Evolutionary conservation across 2,113 vertebrate genomes (phyloP), one percentile per base, ranked within the genome.

Genomic region (Xyliphius kryptos): DNA sequence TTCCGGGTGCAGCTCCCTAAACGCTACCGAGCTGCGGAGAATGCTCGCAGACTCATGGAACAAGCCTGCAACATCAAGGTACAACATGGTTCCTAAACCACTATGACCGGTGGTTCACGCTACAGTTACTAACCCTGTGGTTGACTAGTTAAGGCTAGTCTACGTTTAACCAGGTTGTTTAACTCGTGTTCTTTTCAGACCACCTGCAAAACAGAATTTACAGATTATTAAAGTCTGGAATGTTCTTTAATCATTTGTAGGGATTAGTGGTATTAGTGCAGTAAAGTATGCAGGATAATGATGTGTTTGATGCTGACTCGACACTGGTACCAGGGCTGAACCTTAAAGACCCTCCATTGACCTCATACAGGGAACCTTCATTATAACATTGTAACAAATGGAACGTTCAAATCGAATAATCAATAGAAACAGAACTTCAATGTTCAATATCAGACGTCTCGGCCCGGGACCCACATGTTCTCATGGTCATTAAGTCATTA

Each of bases 51-150:
- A 63, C 82, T 99, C 50, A 98, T 99, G 96, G 94, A 98, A 71
- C 95, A 97, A 70, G 96, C 96, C 68, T 99, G 96, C 82, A 98
- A 93, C 78, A 95, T 99, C 43, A 99, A 99, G 90, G 96, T 99
- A 88, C 79, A 76, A 9, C 32, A 7, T 22, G 40, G 5, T 21
- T 19, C 6, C 32, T 16, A 6, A n/a, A n/a, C n/a, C n/a, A 19
- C 32, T 37, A 3, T 36, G n/a, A 16, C 15, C 49, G n/a, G 14
- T 22, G 1, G 19, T 44, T 43, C 16, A 26, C 14, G 5, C 26
- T 12, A 17, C 14, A 32, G n/a, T n/a, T n/a, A n/a, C n/a, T n/a
- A n/a, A n/a, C n/a, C n/a, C n/a, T n/a, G n/a, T n/a, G n/a, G n/a
- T n/a, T n/a, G n/a, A n/a, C n/a, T n/a, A n/a, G n/a, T n/a, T n/a